Percentiles rank a stretch among this genome's conserved stretches.
phyloP scores from a whole-genome alignment of 2,797 vertebrate genomes.

The Melanitta fusca region DNA sequence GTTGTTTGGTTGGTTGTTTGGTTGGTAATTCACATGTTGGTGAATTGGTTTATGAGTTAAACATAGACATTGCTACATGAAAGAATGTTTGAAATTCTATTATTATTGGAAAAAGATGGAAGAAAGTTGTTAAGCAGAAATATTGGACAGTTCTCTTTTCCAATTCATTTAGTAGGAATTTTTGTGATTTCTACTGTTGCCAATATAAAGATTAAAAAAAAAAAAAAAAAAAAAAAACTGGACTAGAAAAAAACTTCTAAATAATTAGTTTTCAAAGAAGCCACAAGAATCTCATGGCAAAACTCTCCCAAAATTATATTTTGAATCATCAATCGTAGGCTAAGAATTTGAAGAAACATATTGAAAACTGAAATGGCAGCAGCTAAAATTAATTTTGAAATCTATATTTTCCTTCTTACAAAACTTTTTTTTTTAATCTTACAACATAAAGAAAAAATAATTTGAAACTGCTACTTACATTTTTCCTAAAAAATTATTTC shows the following conservation, averaged over 20 bases:
- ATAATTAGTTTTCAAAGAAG: neutral
- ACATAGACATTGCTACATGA: neutral
- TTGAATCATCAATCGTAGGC: neutral
- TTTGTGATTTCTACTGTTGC: neutral
- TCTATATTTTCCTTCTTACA: neutral
- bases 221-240: too few relatives aligned
- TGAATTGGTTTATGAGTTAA: neutral
- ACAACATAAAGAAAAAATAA: neutral
- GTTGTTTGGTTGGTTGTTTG: neutral
- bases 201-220: neutral
- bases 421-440: neutral
- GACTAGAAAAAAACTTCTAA: neutral
- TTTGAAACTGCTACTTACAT: neutral
- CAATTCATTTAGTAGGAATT: neutral
- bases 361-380: neutral
- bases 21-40: neutral
- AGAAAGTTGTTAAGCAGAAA: neutral
- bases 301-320: neutral
- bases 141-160: neutral
- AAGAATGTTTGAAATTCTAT: neutral
- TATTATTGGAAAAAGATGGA: neutral
- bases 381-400: neutral
- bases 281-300: neutral
- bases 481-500: neutral
- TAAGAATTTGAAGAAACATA: neutral